Conservation (phyloP, 2,797 vertebrate genomes). For the Coregonus suidteri region DNA sequence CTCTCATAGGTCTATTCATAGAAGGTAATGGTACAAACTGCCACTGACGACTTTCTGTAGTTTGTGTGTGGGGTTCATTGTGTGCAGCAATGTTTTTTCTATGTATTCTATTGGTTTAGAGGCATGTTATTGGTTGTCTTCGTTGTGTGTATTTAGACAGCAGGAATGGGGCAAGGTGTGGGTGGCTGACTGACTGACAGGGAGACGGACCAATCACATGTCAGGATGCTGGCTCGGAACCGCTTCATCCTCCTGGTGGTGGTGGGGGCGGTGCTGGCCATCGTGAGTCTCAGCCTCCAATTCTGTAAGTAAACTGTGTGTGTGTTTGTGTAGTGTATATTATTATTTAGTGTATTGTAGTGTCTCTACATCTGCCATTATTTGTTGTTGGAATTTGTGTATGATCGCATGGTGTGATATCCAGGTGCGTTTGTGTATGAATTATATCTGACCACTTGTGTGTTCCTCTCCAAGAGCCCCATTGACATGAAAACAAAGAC, state of each 20-base stretch:
- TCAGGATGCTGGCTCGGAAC: constrained; percentile 73
- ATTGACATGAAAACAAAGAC: constrained; percentile 47
- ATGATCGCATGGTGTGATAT: not conserved
- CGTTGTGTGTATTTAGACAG: constrained; percentile 32
- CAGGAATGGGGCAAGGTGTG: constrained; percentile 47
- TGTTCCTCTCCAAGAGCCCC: constrained; percentile 23
- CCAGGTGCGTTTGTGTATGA: not conserved
- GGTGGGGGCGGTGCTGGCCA: constrained; percentile 65
- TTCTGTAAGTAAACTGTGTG: constrained; percentile 65
- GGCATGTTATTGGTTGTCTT: not conserved
- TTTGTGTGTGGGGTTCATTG: too few relatives aligned
- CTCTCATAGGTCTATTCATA: not conserved
- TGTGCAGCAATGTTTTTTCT: not conserved
- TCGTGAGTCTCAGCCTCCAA: constrained; percentile 73
- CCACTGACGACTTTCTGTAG: not conserved
- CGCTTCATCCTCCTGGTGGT: constrained; percentile 70
- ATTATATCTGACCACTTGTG: constrained; percentile 23
- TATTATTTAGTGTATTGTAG: too few relatives aligned
- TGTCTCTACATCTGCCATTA: too few relatives aligned
- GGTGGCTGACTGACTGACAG: constrained; percentile 62
- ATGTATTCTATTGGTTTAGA: not conserved
- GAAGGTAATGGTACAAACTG: not conserved
- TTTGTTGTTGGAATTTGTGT: not conserved
- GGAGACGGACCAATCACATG: constrained; percentile 45
- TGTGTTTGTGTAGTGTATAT: not conserved